A percentile compares a stretch with the other conserved stretches of the same genome.
Conservation (phyloP, 2,888 invertebrate species). For the Sarcophaga subvicina region DNA sequence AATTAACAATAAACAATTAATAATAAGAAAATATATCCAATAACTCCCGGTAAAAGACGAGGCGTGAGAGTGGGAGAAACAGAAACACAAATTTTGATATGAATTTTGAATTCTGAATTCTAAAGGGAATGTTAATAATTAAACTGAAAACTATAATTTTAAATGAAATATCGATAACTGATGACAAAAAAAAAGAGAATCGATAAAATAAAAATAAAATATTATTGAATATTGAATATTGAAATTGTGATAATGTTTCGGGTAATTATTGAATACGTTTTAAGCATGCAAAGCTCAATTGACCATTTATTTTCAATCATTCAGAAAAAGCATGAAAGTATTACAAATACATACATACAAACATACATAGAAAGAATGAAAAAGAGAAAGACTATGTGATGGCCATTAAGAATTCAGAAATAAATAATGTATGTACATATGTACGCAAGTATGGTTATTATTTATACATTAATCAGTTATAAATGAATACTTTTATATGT, state of each 20-base stretch:
- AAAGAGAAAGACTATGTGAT: background rate
- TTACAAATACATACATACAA: background rate
- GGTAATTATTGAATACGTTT: slow-evolving; percentile 8
- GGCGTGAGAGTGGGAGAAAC: background rate
- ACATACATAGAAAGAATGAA: background rate
- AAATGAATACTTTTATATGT: background rate
- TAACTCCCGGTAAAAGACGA: background rate
- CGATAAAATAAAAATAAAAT: background rate
- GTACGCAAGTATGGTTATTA: slow-evolving; percentile 9
- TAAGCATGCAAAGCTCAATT: background rate
- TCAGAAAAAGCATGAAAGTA: background rate
- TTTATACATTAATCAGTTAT: slow-evolving; percentile 22
- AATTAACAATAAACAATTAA: too few relatives aligned
- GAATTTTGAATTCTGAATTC: slow-evolving; percentile 8
- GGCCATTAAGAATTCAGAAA: too few relatives aligned
- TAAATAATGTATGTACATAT: background rate
- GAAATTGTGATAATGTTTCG: slow-evolving; percentile 4
- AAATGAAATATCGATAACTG: background rate
- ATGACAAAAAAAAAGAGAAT: too few relatives aligned
- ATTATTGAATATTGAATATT: background rate
- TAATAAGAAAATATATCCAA: slow-evolving; percentile 82
- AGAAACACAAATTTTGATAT: slow-evolving; percentile 26
- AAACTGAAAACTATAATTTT: background rate
- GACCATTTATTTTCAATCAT: background rate
- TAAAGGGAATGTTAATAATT: background rate